Evolutionary conservation across 2,888 invertebrate species (phyloP), one percentile per base, ranked within the genome.

Genomic region (Drosophila leonis): DNA sequence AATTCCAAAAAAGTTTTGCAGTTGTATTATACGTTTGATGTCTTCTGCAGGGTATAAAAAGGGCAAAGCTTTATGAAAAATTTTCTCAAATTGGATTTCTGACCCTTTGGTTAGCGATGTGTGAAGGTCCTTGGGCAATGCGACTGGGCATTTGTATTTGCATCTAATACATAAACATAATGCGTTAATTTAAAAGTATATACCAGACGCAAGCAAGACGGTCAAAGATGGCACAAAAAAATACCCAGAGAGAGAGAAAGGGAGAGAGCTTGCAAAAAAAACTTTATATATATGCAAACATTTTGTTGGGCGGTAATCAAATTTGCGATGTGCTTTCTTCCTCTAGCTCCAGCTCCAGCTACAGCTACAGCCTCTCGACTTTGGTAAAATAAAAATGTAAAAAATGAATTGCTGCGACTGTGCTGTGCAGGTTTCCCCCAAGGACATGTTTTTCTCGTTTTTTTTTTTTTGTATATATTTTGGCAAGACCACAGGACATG

Each of bases 111-210:
- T 62, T 82, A 88, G 83, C 89, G 87, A 90, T 88, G 86, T 87
- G 86, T 90, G 88, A 88, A 88, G 86, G 88, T 90, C 90, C 87
- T 90, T 83, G 62, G 82, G 81, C 73, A 68, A 65, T 89, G 74
- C 70, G 78, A 60, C 52, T 68, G 69, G 73, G 65, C 71, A 74
- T 72, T 63, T 71, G 80, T 76, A 87, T 87, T 87, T 87, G 86
- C 90, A 87, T 87, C 89, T 86, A 87, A 87, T 90, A 90, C 87
- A 87, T 90, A 90, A 90, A 80, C 87, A 86, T 87, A 90, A 87
- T 87, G 90, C 86, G 90, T 90, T 87, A 87, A 87, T 87, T 87
- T 90, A 83, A 90, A 87, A 88, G 89, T 83, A 75, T 71, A 65
- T 72, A 61, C 61, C 42, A 49, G 39, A 71, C 65, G 57, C 46